Base-by-base conservation (phyloP, 2,113 vertebrate genomes). In the Psophia crepitans region DNA sequence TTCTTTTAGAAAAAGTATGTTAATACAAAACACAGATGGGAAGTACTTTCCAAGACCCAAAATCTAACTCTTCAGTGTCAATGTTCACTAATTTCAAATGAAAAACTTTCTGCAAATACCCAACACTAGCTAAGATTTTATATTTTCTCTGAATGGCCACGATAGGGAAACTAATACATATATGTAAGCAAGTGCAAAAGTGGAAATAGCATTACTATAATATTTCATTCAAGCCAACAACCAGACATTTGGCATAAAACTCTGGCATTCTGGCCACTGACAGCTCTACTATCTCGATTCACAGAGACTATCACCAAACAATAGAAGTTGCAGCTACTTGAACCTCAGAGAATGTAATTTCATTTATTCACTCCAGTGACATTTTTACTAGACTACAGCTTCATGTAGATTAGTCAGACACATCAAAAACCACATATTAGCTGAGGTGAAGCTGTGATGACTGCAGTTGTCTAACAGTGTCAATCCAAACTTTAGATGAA, bases 401-500 rank as follows among this genome's bases (percentile, higher is more conserved):
- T 89, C 27, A 44, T 19, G 35, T 64, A 73, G 76, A 93, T 93
- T 82, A 97, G 71, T 94, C 68, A 94, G 92, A 82, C 64, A 75
- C 88, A 91, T 87, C 53, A 85, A 89, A 96, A 96, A 24, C 35
- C 53, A 86, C 87, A 9, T 66, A 85, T 93, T 90, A 95, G 71
- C 84, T 76, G 83, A 92, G 78, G 60, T 77, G 90, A 97, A 89
- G 65, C 89, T 96, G 74, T 61, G 69, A 91, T 89, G 93, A 94
- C 73, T 84, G 60, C 71, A 80, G 49, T 77, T 96, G 92, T 94
- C 87, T 94, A 94, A 90, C 41, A 71, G 61, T 53, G 81, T 86
- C 89, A 82, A 95, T 89, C 41, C 7, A 11, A 96, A 94, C 44
- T 96, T 90, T 51, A 92, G 94, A 97, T 78, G 11, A 95, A 85